Conservation (phyloP, 2,797 vertebrate species). For the Pseudopleuronectes americanus region DNA sequence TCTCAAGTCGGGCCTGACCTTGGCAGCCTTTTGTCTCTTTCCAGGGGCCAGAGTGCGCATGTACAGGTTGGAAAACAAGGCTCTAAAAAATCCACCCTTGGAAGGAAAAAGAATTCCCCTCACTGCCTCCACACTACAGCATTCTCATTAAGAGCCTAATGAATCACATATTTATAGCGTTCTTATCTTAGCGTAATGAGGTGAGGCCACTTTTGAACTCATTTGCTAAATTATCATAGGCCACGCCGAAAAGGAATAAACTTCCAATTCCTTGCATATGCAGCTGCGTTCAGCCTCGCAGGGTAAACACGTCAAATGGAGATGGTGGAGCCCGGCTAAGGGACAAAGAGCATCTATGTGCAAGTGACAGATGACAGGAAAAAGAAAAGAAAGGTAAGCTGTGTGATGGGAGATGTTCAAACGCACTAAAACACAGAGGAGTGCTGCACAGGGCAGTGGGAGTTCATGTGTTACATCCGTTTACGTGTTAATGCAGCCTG, state of each 20-base stretch:
- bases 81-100: slow-evolving; percentile 70
- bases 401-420: slow-evolving; percentile 28
- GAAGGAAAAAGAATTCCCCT: slow-evolving; percentile 67
- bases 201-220: slow-evolving; percentile 74
- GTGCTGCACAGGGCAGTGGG: slow-evolving; percentile 57
- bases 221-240: slow-evolving; percentile 72
- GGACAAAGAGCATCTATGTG: slow-evolving; percentile 41
- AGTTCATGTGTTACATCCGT: slow-evolving; percentile 64
- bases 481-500: slow-evolving; percentile 66
- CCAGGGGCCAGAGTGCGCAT: slow-evolving; percentile 84
- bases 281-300: slow-evolving; percentile 43
- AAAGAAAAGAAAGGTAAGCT: slow-evolving; percentile 22
- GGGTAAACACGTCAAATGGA: slow-evolving; percentile 18
- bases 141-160: slow-evolving; percentile 81
- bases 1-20: slow-evolving; percentile 85
- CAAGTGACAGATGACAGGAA: slow-evolving; percentile 25
- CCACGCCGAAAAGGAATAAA: slow-evolving; percentile 63
- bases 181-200: slow-evolving; percentile 80
- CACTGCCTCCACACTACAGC: slow-evolving; percentile 59
- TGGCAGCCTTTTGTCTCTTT: slow-evolving; percentile 88
- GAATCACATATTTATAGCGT: slow-evolving; percentile 81
- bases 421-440: slow-evolving; percentile 48
- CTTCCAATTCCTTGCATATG: slow-evolving; percentile 56
- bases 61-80: slow-evolving; percentile 81
- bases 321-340: neutral